These are phyloP conservation scores for Rapana venosa DNA, from an alignment of 2,888 invertebrate genomes.

Conservation along the genomic window DNA sequence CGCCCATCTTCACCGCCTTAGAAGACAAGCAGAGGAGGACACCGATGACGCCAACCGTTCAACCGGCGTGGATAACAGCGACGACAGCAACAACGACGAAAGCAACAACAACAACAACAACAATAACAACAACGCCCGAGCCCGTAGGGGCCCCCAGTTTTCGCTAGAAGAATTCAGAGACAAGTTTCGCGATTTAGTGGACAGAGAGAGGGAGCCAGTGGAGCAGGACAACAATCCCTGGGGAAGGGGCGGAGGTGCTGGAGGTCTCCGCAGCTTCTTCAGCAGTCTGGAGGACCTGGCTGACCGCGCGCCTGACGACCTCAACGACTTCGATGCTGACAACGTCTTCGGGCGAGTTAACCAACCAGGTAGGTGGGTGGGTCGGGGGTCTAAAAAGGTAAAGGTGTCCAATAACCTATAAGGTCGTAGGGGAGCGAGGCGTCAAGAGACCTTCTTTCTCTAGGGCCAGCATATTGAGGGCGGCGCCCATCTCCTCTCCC, in stretches of 20 bases:
- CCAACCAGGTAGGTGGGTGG: conserved; percentile 18
- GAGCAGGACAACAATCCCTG: not conserved
- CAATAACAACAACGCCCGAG: not conserved
- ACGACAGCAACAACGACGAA: not conserved
- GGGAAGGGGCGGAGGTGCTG: not conserved
- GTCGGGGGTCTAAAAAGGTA: too few species aligned
- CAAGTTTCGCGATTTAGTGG: conserved; percentile 22
- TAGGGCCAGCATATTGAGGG: too few species aligned
- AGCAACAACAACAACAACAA: not conserved
- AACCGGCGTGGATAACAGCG: not conserved
- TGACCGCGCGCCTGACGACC: conserved; percentile 25
- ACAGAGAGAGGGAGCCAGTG: conserved; percentile 15
- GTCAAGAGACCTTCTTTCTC: too few species aligned
- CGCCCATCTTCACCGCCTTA: conserved; percentile 6
- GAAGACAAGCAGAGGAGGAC: conserved; percentile 16
- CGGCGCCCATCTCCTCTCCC: too few species aligned
- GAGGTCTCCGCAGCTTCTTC: not conserved
- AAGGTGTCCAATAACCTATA: not conserved
- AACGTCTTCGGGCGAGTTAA: not conserved
- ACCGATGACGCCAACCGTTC: not conserved
- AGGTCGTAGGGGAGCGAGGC: not conserved
- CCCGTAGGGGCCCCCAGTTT: not conserved
- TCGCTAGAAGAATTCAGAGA: conserved; percentile 23
- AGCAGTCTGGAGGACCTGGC: conserved; percentile 33
- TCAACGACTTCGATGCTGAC: conserved; percentile 28